A percentile compares a stretch with the other conserved stretches of the same genome.
These are phyloP conservation scores for Zaprionus inermis DNA, from an alignment of 1,140 invertebrate genomes.

Conservation along the genomic window DNA sequence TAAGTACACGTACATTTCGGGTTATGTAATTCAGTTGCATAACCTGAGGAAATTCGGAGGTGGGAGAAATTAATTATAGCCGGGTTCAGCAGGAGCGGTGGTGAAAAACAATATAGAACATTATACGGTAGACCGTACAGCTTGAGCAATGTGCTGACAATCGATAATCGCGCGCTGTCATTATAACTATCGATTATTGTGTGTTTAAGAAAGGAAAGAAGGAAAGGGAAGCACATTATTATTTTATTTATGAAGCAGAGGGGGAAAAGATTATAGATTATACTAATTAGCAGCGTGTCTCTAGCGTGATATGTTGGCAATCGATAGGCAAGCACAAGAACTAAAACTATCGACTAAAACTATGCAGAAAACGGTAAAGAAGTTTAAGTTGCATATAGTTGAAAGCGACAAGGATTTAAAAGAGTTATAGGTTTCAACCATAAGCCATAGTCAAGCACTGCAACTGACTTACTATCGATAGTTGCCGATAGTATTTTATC, in stretches of 20 bases:
- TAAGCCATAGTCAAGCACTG: neutral
- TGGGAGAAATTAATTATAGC: neutral
- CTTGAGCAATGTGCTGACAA: neutral
- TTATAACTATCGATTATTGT: neutral
- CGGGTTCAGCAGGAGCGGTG: neutral
- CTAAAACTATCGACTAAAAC: too few relatives aligned
- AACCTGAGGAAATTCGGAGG: neutral
- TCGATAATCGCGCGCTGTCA: neutral
- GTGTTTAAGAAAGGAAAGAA: neutral
- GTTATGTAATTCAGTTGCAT: constrained; percentile 1
- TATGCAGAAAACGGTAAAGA: neutral
- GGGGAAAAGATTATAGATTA: too few relatives aligned
- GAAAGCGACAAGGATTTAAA: neutral
- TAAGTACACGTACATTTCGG: neutral
- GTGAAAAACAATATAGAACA: neutral
- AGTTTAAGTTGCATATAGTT: neutral
- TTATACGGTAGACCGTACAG: neutral
- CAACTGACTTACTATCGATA: neutral
- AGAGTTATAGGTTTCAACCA: too few relatives aligned
- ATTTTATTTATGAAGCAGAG: too few relatives aligned
- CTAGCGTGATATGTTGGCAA: too few relatives aligned
- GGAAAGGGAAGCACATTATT: too few relatives aligned
- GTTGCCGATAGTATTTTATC: too few relatives aligned
- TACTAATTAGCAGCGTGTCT: too few relatives aligned
- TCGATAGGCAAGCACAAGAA: too few relatives aligned